A percentile compares a stretch with the other conserved stretches of the same genome.
Evolutionary conservation across 2,888 invertebrate genomes (phyloP).

Genomic region (Dromius quadrimaculatus): DNA sequence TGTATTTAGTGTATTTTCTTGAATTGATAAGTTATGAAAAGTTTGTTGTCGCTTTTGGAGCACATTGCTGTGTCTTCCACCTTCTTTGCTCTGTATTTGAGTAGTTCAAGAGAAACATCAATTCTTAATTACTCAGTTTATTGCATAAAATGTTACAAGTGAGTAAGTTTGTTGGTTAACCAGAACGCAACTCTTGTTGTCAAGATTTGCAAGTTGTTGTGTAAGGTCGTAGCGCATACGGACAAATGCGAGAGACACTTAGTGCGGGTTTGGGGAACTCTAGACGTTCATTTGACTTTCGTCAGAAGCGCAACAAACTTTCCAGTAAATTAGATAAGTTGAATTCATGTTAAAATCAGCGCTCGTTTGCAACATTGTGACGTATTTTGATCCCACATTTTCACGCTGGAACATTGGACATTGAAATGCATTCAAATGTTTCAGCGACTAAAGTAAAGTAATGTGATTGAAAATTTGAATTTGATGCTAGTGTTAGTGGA

Average conservation of each 20-base stretch:
- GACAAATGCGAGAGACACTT: too few species aligned
- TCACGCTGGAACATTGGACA: too few species aligned
- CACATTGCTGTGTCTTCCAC: constrained; percentile 8
- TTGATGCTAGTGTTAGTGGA: too few species aligned
- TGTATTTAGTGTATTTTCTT: constrained; percentile 11
- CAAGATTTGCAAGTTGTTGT: too few species aligned
- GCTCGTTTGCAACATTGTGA: constrained; percentile 21
- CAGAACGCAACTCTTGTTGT: too few species aligned
- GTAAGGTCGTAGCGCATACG: too few species aligned
- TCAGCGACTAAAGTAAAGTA: background rate
- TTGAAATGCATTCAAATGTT: background rate
- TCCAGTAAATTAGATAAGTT: constrained; percentile 14
- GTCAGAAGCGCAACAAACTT: constrained; percentile 38
- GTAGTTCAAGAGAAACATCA: too few species aligned
- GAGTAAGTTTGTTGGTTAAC: too few species aligned
- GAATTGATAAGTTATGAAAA: constrained; percentile 18
- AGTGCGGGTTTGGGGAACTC: too few species aligned
- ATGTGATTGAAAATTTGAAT: background rate
- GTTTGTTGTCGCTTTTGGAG: constrained; percentile 33
- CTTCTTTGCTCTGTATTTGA: too few species aligned
- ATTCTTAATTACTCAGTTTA: too few species aligned
- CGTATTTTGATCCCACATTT: background rate
- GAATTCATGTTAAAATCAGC: constrained; percentile 16
- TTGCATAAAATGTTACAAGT: too few species aligned
- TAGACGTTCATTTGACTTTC: constrained; percentile 13